A percentile compares a stretch with the other conserved stretches of the same genome.
Evolutionary conservation across 2,797 vertebrate genomes (phyloP).

Genomic region (Microctenopoma steveboyesi): DNA sequence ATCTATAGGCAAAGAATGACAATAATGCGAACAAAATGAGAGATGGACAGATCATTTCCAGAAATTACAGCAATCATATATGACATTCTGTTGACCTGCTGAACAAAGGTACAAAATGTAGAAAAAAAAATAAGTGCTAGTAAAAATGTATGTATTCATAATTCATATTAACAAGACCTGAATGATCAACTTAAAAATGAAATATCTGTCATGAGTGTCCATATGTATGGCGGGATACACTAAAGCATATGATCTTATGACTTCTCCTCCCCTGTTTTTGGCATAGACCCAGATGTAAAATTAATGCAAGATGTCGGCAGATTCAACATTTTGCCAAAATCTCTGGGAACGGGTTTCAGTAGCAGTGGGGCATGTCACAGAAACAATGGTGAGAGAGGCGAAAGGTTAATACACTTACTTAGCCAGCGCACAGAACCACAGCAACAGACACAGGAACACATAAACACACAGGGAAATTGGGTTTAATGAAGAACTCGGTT

Average conservation of each 20-base stretch:
- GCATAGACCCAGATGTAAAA: constrained; percentile 63
- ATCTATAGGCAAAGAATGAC: constrained; percentile 25
- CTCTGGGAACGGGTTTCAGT: constrained; percentile 68
- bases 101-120: too few species aligned
- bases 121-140: too few species aligned
- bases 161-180: neutral
- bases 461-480: constrained; percentile 62
- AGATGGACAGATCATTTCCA: neutral
- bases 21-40: neutral
- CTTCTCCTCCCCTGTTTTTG: constrained; percentile 48
- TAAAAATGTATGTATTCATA: neutral
- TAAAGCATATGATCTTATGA: constrained; percentile 11
- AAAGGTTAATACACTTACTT: constrained; percentile 68
- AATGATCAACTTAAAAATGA: neutral
- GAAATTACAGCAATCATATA: neutral
- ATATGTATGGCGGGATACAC: constrained; percentile 21
- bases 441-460: constrained; percentile 41
- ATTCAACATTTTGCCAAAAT: constrained; percentile 50
- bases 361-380: constrained; percentile 48
- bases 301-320: constrained; percentile 65
- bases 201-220: neutral
- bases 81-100: neutral
- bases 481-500: constrained; percentile 57
- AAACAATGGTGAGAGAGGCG: constrained; percentile 75
- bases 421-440: constrained; percentile 50